Base-by-base conservation (phyloP, 2,888 invertebrate genomes). In the Arrhopalites spinosus region DNA sequence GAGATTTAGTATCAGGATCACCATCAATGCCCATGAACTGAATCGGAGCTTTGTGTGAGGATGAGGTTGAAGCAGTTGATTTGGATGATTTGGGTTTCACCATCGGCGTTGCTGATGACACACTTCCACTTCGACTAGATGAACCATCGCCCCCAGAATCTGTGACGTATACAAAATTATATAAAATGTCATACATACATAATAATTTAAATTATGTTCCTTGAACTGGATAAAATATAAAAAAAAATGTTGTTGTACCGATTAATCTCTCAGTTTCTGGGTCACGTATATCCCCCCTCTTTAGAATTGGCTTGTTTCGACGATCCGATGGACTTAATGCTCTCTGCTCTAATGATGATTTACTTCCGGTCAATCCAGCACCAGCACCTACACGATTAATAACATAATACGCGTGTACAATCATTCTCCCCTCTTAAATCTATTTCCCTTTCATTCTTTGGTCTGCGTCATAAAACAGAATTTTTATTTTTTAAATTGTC, bases 251-350 rank as follows among this genome's bases (percentile, higher is more conserved):
- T 36, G n/a, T n/a, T n/a, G n/a, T 76, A 66, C 77, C 77, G 71
- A 78, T 77, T 74, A 78, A 88, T 80, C 91, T 89, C 86, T 92
- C 92, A 83, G 91, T 92, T 86, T 93, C 92, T 75, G 91, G 91
- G 86, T 93, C 92, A 79, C 84, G 76, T 70, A 78, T 70, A 68
- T 79, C 79, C 61, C 78, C 77, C 63, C 79, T 80, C 73, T 80
- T 80, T 23, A 80, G 69, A 43, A 80, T 80, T 59, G 80, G 78
- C 71, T 80, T 80, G 69, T 76, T 79, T 45, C 78, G 74, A 61
- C 78, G 76, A 64, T 78, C 75, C 73, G 75, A 77, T 56, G 78
- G 78, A 59, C 73, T 73, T 69, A 70, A 50, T 66, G 76, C 76
- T 69, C 73, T 56, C 64, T 74, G 74, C 64, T 77, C 78, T 77